These are phyloP conservation scores for Capricornis sumatraensis DNA, from an alignment of 2,113 vertebrate species.

Conservation along the genomic window DNA sequence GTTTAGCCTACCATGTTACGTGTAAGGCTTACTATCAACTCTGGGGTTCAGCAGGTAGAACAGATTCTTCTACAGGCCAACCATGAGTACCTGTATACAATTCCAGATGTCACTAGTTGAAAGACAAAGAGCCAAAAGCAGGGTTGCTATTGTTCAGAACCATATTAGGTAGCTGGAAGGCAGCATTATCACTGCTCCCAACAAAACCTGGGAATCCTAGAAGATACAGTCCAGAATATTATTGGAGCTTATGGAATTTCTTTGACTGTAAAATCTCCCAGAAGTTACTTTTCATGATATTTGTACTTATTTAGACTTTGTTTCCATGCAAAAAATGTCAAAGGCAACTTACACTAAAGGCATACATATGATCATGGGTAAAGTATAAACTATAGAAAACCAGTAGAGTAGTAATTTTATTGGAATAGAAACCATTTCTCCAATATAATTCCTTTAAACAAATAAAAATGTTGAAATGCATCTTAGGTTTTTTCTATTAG, in stretches of 20 bases:
- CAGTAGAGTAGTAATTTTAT: not conserved
- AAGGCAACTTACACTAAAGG: not conserved
- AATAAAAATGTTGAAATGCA: not conserved
- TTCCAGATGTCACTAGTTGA: not conserved
- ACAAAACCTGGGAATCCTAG: not conserved
- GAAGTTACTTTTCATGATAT: not conserved
- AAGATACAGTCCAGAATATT: not conserved
- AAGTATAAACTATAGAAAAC: not conserved
- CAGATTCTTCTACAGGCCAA: not conserved
- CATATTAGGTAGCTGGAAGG: not conserved
- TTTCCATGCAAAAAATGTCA: not conserved
- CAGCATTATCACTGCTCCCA: not conserved
- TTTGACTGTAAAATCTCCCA: not conserved
- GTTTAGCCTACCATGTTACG: not conserved
- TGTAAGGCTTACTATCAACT: not conserved
- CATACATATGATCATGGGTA: not conserved
- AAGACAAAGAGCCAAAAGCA: not conserved
- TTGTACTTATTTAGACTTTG: not conserved
- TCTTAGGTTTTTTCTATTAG: not conserved
- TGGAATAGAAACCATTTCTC: not conserved
- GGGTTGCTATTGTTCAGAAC: not conserved
- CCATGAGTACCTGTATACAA: not conserved
- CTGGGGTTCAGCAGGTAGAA: not conserved
- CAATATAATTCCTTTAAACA: constrained; percentile 32
- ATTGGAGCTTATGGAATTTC: not conserved